A percentile compares a stretch with the other conserved stretches of the same genome.
Evolutionary conservation across 2,113 vertebrate genomes (phyloP).

Genomic region (Cacatua alba): DNA sequence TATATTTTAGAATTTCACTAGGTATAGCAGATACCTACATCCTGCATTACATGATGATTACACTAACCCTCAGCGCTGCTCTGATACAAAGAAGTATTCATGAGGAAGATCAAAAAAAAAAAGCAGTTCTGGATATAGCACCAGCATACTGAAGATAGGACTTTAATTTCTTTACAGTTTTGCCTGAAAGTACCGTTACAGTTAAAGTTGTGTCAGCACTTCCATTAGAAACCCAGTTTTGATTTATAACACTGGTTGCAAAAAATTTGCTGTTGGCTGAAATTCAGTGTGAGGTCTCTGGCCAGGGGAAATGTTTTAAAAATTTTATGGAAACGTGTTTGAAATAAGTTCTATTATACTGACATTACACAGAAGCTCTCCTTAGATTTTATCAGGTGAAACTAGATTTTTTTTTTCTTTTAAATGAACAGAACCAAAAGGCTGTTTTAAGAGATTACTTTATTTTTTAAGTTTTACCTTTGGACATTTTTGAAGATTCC

Average conservation of each 20-base stretch:
- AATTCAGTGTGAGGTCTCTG: slow-evolving; percentile 57
- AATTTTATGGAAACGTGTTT: slow-evolving; percentile 8
- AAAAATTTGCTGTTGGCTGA: slow-evolving; percentile 70
- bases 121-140: not conserved
- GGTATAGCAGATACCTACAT: not conserved
- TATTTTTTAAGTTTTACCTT: not conserved
- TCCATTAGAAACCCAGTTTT: slow-evolving; percentile 71
- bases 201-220: slow-evolving; percentile 72
- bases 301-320: slow-evolving; percentile 42
- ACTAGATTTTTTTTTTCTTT: too few species aligned
- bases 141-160: not conserved
- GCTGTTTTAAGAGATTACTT: not conserved
- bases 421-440: not conserved
- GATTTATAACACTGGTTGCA: slow-evolving; percentile 71
- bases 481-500: not conserved
- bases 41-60: not conserved
- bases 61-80: not conserved
- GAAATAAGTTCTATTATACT: not conserved
- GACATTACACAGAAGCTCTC: not conserved
- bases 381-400: not conserved
- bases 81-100: not conserved
- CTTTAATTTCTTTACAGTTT: slow-evolving; percentile 44
- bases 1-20: not conserved
- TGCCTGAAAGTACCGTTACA: slow-evolving; percentile 58
- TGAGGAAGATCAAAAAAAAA: not conserved